These are phyloP conservation scores for Subacronicta megacephala DNA, from an alignment of 2,888 invertebrate species.

Conservation along the genomic window DNA sequence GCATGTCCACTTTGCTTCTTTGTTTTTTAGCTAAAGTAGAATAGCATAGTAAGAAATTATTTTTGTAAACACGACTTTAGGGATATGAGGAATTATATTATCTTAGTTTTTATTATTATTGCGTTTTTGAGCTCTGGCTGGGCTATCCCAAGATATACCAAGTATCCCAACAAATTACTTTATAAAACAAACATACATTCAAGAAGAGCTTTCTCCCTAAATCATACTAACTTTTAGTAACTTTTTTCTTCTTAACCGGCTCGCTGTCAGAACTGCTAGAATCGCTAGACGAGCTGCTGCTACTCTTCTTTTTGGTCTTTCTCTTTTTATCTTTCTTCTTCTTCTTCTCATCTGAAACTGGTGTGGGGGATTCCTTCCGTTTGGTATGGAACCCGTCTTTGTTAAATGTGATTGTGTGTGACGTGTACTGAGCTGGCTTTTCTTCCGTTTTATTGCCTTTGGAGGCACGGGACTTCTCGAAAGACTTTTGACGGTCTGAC, in stretches of 20 bases:
- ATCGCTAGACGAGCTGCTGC: conserved; percentile 70
- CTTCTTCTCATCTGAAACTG: conserved; percentile 79
- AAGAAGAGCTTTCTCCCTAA: not conserved
- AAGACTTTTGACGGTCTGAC: conserved; percentile 93
- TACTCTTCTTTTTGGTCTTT: conserved; percentile 82
- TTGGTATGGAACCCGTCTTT: conserved; percentile 86
- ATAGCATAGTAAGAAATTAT: too few species aligned
- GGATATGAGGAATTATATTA: too few species aligned
- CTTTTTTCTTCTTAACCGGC: conserved; percentile 89
- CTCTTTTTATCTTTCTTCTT: conserved; percentile 83
- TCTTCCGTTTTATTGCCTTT: conserved; percentile 69
- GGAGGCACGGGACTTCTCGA: conserved; percentile 83
- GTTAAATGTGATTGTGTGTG: conserved; percentile 85
- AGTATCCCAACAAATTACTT: too few species aligned
- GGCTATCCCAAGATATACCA: too few species aligned
- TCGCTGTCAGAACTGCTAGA: conserved; percentile 74
- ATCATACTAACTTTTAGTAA: conserved; percentile 66
- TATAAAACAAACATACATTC: too few species aligned
- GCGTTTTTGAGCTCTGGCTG: too few species aligned
- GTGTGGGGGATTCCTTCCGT: conserved; percentile 67
- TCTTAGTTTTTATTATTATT: too few species aligned
- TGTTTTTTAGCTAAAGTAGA: conserved; percentile 60
- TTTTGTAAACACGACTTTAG: too few species aligned
- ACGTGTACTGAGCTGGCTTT: conserved; percentile 74
- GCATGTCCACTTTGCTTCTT: conserved; percentile 84